Base-by-base conservation (phyloP, 2,888 invertebrate species). In the Parochlus steinenii region DNA sequence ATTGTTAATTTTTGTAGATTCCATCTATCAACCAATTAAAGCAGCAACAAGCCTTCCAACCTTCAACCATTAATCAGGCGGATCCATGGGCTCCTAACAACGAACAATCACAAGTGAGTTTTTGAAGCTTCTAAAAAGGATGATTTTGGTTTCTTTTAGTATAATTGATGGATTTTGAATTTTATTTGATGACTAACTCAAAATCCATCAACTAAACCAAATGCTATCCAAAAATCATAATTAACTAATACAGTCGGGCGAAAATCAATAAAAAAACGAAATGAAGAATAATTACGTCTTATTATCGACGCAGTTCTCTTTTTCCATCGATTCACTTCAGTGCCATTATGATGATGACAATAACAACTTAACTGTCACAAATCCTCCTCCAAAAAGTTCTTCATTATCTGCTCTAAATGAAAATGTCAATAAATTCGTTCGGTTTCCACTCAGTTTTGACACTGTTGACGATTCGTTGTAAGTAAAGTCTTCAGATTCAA, bases 21-120 rank as follows among this genome's bases (percentile, higher is more conserved):
- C 59, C 59, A 58, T 59, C 59, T 59, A 59, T 59, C 31, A 59
- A 59, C 49, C 59, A 59, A 45, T 45, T 59, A 43, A 59, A 59
- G 48, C 58, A 58, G 47, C 52, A 54, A 48, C 58, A 58, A 48
- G 51, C 54, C 45, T 56, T 57, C 44, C 58, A 58, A 43, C 50
- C 56, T 44, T 55, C 58, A 41, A 53, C 52, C 36, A 48, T 58
- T 45, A 57, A 56, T 46, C 57, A 58, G 47, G 23, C 30, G 28
- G 59, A 59, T 52, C 59, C 59, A 37, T 59, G 59, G 59, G 55
- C 59, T 42, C 59, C 59, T 36, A 52, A 45, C 41, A 47, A 48
- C 42, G 37, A 47, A 41, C 45, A 51, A 40, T 47, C 52, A 40
- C 57, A 58, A 52, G 59, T 58, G 48, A 50, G 49, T 47, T 32